phyloP scores from a whole-genome alignment of 1,140 invertebrate genomes.

The Saccostrea glomerata region DNA sequence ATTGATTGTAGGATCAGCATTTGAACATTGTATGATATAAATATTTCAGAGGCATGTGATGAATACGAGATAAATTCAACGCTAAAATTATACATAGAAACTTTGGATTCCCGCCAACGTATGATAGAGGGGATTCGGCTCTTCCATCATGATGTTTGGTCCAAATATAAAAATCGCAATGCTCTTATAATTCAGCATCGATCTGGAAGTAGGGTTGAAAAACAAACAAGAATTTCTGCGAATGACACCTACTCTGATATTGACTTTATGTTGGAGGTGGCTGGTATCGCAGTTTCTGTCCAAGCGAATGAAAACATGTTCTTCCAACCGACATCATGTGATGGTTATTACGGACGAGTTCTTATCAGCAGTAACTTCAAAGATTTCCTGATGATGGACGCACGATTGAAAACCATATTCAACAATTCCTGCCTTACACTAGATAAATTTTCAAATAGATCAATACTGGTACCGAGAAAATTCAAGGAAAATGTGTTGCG shows the following conservation, averaged over 20 bases:
- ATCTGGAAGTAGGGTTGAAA: constrained; percentile 52
- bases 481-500: constrained; percentile 51
- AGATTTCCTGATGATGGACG: neutral
- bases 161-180: neutral
- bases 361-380: neutral
- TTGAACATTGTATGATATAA: neutral
- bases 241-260: constrained; percentile 36
- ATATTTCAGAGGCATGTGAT: neutral
- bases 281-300: neutral
- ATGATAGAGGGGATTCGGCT: constrained; percentile 43
- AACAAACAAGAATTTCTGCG: constrained; percentile 43
- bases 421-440: neutral
- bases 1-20: too few species aligned
- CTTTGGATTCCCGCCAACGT: constrained; percentile 42
- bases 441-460: constrained; percentile 4
- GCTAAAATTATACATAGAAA: constrained; percentile 15
- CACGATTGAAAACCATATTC: constrained; percentile 43
- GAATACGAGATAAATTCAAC: neutral
- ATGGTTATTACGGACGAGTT: constrained; percentile 32
- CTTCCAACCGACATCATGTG: constrained; percentile 32
- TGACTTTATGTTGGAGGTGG: constrained; percentile 52
- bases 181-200: constrained; percentile 41
- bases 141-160: constrained; percentile 50
- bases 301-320: constrained; percentile 12
- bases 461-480: constrained; percentile 29